phyloP scores from a whole-genome alignment of 2,113 vertebrate species.

The Caracal caracal region DNA sequence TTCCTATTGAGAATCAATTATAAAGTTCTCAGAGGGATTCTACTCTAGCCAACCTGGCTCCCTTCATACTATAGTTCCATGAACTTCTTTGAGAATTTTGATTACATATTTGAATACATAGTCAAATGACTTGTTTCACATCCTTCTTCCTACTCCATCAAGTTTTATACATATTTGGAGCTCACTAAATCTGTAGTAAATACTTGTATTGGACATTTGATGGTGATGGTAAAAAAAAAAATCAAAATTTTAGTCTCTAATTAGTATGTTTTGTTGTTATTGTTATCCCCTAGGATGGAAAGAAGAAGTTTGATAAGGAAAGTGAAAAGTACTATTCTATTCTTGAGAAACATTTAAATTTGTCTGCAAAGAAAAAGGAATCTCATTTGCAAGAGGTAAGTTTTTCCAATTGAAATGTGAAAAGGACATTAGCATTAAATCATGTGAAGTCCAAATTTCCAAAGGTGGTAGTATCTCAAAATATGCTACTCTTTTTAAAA shows the following conservation, averaged over 20 bases:
- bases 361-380: constrained; percentile 97
- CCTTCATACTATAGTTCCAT: neutral
- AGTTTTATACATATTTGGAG: neutral
- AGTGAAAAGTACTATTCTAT: constrained; percentile 97
- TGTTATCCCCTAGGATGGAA: constrained; percentile 90
- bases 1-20: neutral
- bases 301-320: constrained; percentile 98
- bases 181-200: neutral
- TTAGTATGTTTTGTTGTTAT: constrained; percentile 53
- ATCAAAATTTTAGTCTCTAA: constrained; percentile 28
- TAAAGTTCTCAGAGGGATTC: neutral
- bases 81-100: neutral
- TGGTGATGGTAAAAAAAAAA: neutral
- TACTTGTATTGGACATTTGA: neutral
- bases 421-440: neutral
- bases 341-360: constrained; percentile 95
- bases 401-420: neutral
- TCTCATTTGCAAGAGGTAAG: constrained; percentile 96
- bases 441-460: neutral
- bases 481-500: neutral
- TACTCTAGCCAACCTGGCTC: rapidly evolving
- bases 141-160: neutral
- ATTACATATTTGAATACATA: neutral
- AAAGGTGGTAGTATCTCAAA: neutral
- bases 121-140: neutral